Evolutionary conservation across 2,113 vertebrate genomes (phyloP).

Genomic region (Clarias gariepinus): DNA sequence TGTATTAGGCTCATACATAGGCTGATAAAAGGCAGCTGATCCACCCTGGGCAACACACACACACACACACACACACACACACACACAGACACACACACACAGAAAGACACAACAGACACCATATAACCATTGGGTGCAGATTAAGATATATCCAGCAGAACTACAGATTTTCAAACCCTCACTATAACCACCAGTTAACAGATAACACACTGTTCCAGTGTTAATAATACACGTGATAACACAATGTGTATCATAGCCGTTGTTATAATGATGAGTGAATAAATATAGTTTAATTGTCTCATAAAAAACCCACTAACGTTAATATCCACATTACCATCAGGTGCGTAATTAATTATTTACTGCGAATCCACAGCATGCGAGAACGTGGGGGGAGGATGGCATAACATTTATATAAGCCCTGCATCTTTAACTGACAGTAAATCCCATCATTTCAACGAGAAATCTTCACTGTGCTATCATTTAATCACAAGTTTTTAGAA

Average conservation of each 20-base stretch:
- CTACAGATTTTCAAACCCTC: neutral
- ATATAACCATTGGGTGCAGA: neutral
- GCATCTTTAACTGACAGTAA: neutral
- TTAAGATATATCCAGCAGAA: neutral
- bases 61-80: neutral
- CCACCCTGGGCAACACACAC: neutral
- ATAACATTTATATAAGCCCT: neutral
- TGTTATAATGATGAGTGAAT: no score
- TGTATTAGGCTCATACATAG: slow-evolving; percentile 6
- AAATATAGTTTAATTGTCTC: neutral
- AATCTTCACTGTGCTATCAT: neutral
- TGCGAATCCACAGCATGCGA: neutral
- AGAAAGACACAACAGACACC: neutral
- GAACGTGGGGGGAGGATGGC: neutral
- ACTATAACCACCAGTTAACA: no score
- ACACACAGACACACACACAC: neutral
- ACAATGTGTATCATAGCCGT: no score
- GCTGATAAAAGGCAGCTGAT: slow-evolving; percentile 24
- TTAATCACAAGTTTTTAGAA: neutral
- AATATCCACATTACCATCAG: neutral
- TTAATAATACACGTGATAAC: no score
- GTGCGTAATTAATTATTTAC: neutral
- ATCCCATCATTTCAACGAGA: neutral
- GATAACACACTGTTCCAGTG: no score
- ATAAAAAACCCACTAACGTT: neutral